A percentile compares a stretch with the other conserved stretches of the same genome.
Evolutionary conservation across 2,888 invertebrate species (phyloP).

Genomic region (Colostygia pectinataria): DNA sequence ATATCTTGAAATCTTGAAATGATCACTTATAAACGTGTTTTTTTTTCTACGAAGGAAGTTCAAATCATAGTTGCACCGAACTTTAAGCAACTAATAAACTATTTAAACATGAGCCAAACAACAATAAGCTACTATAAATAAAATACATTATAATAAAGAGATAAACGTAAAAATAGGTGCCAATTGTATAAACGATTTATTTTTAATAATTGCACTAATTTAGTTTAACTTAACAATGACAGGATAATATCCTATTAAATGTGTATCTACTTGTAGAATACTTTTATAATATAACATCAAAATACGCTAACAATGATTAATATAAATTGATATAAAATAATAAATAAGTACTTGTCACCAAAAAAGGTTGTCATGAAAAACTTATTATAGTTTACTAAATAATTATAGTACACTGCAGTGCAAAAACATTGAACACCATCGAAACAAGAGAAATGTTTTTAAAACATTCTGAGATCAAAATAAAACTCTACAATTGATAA

Average conservation of each 20-base stretch:
- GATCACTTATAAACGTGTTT: too few relatives aligned
- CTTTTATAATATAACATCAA: slow-evolving; percentile 26
- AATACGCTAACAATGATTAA: slow-evolving; percentile 26
- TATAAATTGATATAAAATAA: slow-evolving; percentile 27
- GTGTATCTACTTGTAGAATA: slow-evolving; percentile 18
- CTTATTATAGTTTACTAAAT: slow-evolving; percentile 25
- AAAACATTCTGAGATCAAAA: slow-evolving; percentile 33
- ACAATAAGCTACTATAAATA: slow-evolving; percentile 11
- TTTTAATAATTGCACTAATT: slow-evolving; percentile 34
- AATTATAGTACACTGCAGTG: slow-evolving; percentile 27
- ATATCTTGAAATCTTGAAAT: too few relatives aligned
- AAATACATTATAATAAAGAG: slow-evolving; percentile 7
- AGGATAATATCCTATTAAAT: slow-evolving; percentile 10
- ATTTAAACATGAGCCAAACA: slow-evolving; percentile 9
- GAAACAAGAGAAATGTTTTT: slow-evolving; percentile 22
- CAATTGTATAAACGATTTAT: slow-evolving; percentile 17
- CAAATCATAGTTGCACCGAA: slow-evolving; percentile 19
- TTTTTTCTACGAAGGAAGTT: too few relatives aligned
- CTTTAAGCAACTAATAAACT: slow-evolving; percentile 17
- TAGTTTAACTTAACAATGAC: slow-evolving; percentile 10
- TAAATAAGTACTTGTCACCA: slow-evolving; percentile 45
- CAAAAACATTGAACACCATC: slow-evolving; percentile 28
- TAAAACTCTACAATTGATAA: slow-evolving; percentile 17
- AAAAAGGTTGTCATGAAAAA: slow-evolving; percentile 43
- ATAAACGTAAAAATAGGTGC: slow-evolving; percentile 24